Evolutionary conservation across 37 sponge, comb jelly and placozoan genomes (phyloP).

Genomic region (Amphimedon queenslandica): DNA sequence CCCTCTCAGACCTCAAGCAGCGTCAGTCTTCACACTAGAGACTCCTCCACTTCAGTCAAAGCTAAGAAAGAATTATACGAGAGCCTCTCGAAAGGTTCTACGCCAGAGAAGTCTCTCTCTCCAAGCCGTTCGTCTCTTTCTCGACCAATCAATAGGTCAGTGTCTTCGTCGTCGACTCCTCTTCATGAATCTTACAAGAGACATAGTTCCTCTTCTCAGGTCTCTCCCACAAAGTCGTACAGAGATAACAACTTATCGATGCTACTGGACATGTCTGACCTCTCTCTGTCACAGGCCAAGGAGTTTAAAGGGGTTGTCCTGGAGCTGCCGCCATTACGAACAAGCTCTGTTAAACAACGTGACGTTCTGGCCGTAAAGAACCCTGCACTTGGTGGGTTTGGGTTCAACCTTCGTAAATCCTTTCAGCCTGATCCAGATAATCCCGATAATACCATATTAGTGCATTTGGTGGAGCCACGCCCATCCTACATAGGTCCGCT

Average conservation of each 20-base stretch:
- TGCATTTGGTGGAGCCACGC: constrained; percentile 73
- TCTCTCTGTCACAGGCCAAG: constrained; percentile 9
- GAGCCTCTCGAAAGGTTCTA: not conserved
- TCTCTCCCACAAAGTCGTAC: not conserved
- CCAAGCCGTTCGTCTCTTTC: not conserved
- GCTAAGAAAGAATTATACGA: not conserved
- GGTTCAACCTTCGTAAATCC: constrained; percentile 69
- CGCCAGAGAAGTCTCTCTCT: not conserved
- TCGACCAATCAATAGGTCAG: not conserved
- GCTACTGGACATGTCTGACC: not conserved
- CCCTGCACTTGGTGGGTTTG: constrained; percentile 66
- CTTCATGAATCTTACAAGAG: not conserved
- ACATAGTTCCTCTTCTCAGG: not conserved
- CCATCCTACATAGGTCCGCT: constrained; percentile 58
- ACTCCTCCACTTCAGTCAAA: not conserved
- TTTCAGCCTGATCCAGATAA: constrained; percentile 66
- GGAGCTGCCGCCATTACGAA: constrained; percentile 57
- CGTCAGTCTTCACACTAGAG: not conserved
- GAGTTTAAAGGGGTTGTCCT: constrained; percentile 34
- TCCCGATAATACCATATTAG: constrained; percentile 55
- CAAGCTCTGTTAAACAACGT: constrained; percentile 27
- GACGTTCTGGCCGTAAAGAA: constrained; percentile 43
- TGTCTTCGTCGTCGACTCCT: not conserved
- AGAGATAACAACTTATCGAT: not conserved
- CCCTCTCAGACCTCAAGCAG: too few relatives aligned